Evolutionary conservation across 2,113 vertebrate species (phyloP).

Genomic region (Mormyrus iriodes): DNA sequence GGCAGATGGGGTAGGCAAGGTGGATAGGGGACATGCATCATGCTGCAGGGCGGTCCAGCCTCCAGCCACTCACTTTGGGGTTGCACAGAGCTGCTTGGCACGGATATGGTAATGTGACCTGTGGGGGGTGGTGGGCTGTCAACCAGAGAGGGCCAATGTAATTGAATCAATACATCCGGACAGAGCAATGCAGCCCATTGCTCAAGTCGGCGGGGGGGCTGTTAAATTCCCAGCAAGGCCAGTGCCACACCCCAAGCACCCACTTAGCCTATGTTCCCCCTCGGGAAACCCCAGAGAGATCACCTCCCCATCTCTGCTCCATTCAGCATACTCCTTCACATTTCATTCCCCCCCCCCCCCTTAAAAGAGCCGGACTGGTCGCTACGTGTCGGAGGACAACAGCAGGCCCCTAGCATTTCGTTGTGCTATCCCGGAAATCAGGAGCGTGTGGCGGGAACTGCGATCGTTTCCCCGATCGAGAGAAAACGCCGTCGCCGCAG

Average conservation of each 20-base stretch:
- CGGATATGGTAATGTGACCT: slow-evolving; percentile 68
- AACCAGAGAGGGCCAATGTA: slow-evolving; percentile 25
- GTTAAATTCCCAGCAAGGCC: neutral
- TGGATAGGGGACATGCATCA: slow-evolving; percentile 33
- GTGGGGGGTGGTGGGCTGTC: slow-evolving; percentile 30
- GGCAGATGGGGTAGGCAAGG: slow-evolving; percentile 25
- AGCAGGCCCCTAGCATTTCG: neutral
- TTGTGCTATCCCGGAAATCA: neutral
- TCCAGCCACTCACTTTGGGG: slow-evolving; percentile 44
- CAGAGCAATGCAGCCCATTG: slow-evolving; percentile 38
- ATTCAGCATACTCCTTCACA: neutral
- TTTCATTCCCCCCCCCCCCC: neutral
- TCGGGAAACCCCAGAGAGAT: neutral
- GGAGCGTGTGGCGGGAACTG: neutral
- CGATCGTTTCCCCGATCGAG: neutral
- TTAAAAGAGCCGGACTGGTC: neutral
- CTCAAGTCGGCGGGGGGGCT: slow-evolving; percentile 17
- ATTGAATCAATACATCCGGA: slow-evolving; percentile 31
- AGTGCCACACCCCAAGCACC: neutral
- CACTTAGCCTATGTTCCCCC: neutral
- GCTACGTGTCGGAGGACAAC: neutral
- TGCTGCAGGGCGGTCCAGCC: slow-evolving; percentile 55
- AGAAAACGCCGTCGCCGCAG: neutral
- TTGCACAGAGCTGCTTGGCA: slow-evolving; percentile 43
- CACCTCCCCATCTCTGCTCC: neutral